These are phyloP conservation scores for Uria lomvia DNA, from an alignment of 2,113 vertebrate genomes.

Conservation along the genomic window DNA sequence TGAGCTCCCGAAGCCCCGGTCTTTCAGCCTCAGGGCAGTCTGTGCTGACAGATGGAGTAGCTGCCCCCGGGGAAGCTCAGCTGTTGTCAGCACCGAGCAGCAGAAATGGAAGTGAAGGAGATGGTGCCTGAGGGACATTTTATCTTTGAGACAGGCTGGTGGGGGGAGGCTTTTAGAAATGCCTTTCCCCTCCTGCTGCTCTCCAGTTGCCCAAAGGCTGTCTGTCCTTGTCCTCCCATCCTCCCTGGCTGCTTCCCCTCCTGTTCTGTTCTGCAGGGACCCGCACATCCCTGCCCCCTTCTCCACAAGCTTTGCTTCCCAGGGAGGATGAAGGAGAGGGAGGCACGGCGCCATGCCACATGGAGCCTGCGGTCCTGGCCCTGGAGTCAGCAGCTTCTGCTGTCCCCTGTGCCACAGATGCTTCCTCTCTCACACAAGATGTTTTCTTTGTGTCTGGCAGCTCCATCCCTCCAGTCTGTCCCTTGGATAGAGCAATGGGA, in stretches of 20 bases:
- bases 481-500: not conserved
- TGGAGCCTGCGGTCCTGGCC: not conserved
- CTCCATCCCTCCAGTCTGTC: not conserved
- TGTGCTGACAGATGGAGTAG: not conserved
- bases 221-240: not conserved
- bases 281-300: not conserved
- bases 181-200: not conserved
- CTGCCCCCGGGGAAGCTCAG: not conserved
- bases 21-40: not conserved
- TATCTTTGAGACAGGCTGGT: not conserved
- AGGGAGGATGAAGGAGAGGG: not conserved
- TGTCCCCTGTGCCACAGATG: not conserved
- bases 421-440: not conserved
- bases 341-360: not conserved
- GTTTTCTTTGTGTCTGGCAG: not conserved
- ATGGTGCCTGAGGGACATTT: not conserved
- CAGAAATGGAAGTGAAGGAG: not conserved
- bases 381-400: not conserved
- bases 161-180: not conserved
- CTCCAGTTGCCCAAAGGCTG: not conserved
- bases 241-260: not conserved
- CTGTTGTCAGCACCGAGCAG: not conserved
- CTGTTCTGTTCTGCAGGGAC: not conserved
- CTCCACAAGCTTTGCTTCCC: not conserved
- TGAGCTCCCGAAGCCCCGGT: rapidly evolving